Percentiles rank a stretch among this genome's conserved stretches.
Conservation (phyloP, 2,888 invertebrate genomes). For the Ophion ellenae region DNA sequence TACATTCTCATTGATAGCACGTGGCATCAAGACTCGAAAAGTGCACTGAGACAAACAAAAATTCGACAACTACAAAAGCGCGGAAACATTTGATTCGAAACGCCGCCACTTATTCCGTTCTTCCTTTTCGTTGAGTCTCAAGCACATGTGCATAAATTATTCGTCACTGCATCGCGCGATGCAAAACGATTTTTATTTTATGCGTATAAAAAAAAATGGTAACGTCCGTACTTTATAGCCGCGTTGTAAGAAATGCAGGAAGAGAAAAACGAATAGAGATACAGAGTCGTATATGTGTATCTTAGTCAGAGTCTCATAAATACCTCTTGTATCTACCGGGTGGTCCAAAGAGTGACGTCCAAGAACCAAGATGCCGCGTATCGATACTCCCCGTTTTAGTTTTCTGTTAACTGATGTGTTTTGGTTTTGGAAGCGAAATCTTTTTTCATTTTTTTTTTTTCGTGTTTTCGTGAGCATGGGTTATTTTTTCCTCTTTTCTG, state of each 20-base stretch:
- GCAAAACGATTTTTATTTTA: constrained; percentile 18
- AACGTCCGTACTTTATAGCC: constrained; percentile 26
- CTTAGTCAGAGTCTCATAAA: no score
- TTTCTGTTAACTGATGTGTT: no score
- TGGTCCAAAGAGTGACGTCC: no score
- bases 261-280: constrained; percentile 10
- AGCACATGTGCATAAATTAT: constrained; percentile 11
- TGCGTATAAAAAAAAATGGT: not conserved
- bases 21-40: constrained; percentile 15
- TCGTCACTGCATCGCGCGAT: not conserved
- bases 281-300: no score
- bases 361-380: no score
- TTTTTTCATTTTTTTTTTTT: no score
- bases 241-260: constrained; percentile 16
- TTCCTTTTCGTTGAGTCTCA: not conserved
- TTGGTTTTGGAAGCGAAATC: no score
- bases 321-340: no score
- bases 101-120: not conserved
- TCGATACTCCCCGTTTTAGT: no score
- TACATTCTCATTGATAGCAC: constrained; percentile 66
- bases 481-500: no score
- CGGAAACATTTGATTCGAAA: constrained; percentile 15
- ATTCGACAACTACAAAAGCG: constrained; percentile 33
- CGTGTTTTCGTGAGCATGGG: no score
- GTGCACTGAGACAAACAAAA: constrained; percentile 17